Evolutionary conservation across 2,888 invertebrate genomes (phyloP).

Genomic region (Apamea anceps): DNA sequence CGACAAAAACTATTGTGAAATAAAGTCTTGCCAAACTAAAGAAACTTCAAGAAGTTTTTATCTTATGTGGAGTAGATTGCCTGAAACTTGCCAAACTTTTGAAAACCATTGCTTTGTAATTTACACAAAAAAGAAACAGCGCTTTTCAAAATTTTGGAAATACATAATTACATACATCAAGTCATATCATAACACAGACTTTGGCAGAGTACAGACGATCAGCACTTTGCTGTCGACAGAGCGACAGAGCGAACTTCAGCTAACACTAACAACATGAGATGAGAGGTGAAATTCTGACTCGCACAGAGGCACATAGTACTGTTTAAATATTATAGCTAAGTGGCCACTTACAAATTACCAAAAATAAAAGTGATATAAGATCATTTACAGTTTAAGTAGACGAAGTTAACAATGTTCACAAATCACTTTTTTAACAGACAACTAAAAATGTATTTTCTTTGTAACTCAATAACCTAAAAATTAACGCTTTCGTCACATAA

Average conservation of each 20-base stretch:
- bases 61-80: not conserved
- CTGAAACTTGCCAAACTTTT: not conserved
- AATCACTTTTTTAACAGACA: not conserved
- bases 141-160: not conserved
- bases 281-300: not conserved
- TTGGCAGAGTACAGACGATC: no score
- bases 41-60: not conserved
- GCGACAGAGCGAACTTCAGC: no score
- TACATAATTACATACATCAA: not conserved
- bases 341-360: constrained; percentile 3
- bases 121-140: not conserved
- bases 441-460: constrained; percentile 6
- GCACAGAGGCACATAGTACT: not conserved
- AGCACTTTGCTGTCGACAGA: no score
- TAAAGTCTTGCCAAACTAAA: constrained; percentile 5
- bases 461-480: constrained; percentile 23
- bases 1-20: not conserved
- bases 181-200: not conserved
- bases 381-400: constrained; percentile 10
- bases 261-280: not conserved
- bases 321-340: not conserved
- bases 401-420: not conserved
- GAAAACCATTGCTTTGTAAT: not conserved
- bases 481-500: constrained; percentile 13
- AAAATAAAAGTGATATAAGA: not conserved